Evolutionary conservation across 2,888 invertebrate genomes (phyloP), one percentile per base, ranked within the genome.

Genomic region (Acleris literana): DNA sequence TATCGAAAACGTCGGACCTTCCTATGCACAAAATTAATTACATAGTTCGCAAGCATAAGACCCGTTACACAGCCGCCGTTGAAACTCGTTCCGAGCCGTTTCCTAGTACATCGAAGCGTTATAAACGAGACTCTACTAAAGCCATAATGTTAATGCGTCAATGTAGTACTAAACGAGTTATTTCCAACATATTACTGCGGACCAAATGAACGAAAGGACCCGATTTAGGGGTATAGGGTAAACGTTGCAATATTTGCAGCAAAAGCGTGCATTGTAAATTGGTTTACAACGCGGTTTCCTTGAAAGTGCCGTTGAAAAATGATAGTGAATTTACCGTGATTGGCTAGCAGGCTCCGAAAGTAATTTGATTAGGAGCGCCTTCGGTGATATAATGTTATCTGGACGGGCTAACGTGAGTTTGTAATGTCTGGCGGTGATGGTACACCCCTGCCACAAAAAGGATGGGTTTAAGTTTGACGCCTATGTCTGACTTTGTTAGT

Each of bases 11-110:
- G 74, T 72, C 76, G 72, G 74, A 72, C 79, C 77, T 84, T 80
- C 78, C 84, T 87, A 84, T 83, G 81, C 79, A 76, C 83, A 84
- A 88, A 88, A 89, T 88, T 85, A 89, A 88, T 89, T 86, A 87
- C 81, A 82, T 81, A 82, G 82, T 83, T 78, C 75, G 75, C 76
- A 76, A 73, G 73, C 76, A 73, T 79, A 84, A 79, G 81, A 72
- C 13, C 39, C 39, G 39, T 39, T 39, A 39, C 39, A 39, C 4
- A 13, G 39, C 9, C 13, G 13, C 39, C 39, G 39, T 39, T 39
- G 13, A 13, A 39, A 39, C 13, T 39, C 11, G 13, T 39, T 13
- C 13, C 39, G 4, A 39, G 39, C 13, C 3, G 39, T 39, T 13
- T 39, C 39, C 39, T 39, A 39, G 39, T 39, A 39, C 39, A 39